Conservation (phyloP, 1,140 invertebrate genomes). For the Ips nitidus region DNA sequence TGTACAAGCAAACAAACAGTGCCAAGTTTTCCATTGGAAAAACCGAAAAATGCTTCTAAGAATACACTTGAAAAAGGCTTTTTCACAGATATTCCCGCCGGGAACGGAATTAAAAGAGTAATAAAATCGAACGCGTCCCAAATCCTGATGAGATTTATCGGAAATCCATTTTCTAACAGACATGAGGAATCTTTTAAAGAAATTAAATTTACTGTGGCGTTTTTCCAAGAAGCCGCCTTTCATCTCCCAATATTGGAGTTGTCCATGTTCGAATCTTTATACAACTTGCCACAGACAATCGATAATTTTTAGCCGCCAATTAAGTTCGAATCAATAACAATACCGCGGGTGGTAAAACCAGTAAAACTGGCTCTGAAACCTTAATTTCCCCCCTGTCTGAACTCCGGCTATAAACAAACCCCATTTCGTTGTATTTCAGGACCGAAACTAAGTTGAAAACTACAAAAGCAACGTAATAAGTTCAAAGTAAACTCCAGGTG, state of each 20-base stretch:
- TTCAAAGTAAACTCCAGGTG: constrained; percentile 35
- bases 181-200: constrained; percentile 34
- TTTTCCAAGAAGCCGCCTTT: constrained; percentile 16
- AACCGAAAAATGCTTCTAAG: too few species aligned
- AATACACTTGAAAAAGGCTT: too few species aligned
- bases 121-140: constrained; percentile 22
- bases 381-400: constrained; percentile 8
- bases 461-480: constrained; percentile 33
- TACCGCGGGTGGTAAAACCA: background rate
- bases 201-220: constrained; percentile 32
- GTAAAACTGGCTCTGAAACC: constrained; percentile 4
- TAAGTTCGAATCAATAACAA: constrained; percentile 7
- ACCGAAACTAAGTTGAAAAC: constrained; percentile 31
- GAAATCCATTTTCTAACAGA: constrained; percentile 27
- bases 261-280: constrained; percentile 28
- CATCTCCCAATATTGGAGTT: constrained; percentile 21
- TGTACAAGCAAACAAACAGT: too few species aligned
- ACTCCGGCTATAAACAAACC: constrained; percentile 25
- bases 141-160: constrained; percentile 27
- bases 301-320: constrained; percentile 24
- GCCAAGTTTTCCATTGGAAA: too few species aligned
- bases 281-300: constrained; percentile 21
- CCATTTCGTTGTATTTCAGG: constrained; percentile 16
- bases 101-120: constrained; percentile 23
- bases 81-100: background rate